Evolutionary conservation across 2,113 vertebrate genomes (phyloP).

Genomic region (Malaclemys terrapin): DNA sequence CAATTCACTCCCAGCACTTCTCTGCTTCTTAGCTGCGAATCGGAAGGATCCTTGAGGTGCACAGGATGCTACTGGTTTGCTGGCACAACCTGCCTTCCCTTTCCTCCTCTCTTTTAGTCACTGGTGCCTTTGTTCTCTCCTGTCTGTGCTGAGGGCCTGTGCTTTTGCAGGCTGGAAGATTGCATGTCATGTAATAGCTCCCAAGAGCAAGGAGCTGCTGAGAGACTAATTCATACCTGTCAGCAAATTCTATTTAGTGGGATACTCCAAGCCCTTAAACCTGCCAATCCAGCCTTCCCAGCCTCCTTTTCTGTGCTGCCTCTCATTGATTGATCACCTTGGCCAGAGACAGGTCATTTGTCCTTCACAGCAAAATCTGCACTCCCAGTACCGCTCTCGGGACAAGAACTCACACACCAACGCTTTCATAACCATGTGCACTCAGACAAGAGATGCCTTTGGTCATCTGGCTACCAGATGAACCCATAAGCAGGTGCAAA

Average conservation of each 20-base stretch:
- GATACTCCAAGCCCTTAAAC: neutral
- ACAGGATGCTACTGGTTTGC: neutral
- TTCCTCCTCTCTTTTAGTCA: neutral
- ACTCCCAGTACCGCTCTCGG: neutral
- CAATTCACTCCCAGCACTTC: neutral
- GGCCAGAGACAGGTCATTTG: neutral
- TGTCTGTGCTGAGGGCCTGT: constrained; percentile 30
- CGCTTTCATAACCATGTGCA: neutral
- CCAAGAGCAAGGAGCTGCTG: constrained; percentile 57
- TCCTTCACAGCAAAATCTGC: neutral
- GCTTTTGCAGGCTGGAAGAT: constrained; percentile 13
- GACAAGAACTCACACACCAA: neutral
- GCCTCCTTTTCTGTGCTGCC: neutral
- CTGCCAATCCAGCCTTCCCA: neutral
- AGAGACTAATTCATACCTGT: constrained; percentile 55
- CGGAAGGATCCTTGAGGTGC: neutral
- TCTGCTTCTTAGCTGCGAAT: neutral
- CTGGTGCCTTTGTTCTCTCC: neutral
- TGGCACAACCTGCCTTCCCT: neutral
- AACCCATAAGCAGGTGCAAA: neutral
- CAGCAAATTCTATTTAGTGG: constrained; percentile 22
- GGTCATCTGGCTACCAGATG: neutral
- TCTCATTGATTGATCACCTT: constrained; percentile 3
- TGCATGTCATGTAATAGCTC: constrained; percentile 35
- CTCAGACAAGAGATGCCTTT: neutral